Conservation (phyloP, 2,113 vertebrate genomes). For the Erpornis zantholeuca region DNA sequence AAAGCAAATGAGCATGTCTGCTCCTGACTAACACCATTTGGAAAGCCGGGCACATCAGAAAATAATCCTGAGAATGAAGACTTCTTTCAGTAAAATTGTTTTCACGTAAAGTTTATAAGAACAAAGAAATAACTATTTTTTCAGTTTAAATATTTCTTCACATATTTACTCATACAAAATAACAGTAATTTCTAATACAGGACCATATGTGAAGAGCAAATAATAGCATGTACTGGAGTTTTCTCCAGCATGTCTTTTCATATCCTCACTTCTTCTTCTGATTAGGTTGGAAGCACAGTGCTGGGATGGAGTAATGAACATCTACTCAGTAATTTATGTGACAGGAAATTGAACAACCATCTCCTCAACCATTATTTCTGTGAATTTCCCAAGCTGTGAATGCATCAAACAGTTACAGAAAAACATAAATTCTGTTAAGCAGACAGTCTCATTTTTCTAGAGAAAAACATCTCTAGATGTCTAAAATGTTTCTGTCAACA, state of each 20-base stretch:
- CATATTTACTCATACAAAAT: neutral
- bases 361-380: slow-evolving; percentile 36
- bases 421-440: slow-evolving; percentile 13
- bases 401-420: slow-evolving; percentile 37
- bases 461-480: neutral
- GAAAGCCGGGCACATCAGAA: neutral
- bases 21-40: neutral
- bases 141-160: neutral
- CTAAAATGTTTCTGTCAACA: neutral
- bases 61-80: neutral
- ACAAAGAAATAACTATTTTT: neutral
- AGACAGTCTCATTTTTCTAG: neutral
- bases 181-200: neutral
- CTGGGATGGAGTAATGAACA: slow-evolving; percentile 18
- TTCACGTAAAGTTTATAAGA: neutral
- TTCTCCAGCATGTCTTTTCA: neutral
- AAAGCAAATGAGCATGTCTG: neutral
- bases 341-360: slow-evolving; percentile 68
- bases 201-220: neutral
- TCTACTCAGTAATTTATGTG: slow-evolving; percentile 31
- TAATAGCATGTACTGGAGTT: neutral
- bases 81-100: neutral
- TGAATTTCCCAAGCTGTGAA: slow-evolving; percentile 36
- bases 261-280: slow-evolving; percentile 42
- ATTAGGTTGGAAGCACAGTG: slow-evolving; percentile 43